A percentile compares a stretch with the other conserved stretches of the same genome.
These are phyloP conservation scores for Eilema griseolum DNA, from an alignment of 2,888 invertebrate genomes.

Conservation along the genomic window DNA sequence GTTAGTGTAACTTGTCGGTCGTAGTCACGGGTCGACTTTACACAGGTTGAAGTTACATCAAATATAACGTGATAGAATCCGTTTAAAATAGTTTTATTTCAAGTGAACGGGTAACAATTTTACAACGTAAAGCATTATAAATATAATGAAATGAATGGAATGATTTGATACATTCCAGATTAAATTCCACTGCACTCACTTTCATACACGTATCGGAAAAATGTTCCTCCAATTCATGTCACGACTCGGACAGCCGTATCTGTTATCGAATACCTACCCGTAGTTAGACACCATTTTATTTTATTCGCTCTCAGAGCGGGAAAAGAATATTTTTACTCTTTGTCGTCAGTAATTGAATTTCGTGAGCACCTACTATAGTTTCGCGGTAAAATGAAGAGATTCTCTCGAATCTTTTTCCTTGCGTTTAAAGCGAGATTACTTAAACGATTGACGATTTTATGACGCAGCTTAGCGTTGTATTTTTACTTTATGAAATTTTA, in stretches of 20 bases:
- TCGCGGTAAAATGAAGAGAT: constrained; percentile 52
- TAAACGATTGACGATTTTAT: neutral
- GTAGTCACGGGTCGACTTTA: no score
- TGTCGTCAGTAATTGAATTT: constrained; percentile 74
- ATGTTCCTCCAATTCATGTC: constrained; percentile 61
- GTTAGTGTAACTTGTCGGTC: no score
- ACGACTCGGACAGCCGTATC: constrained; percentile 58
- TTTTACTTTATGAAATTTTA: constrained; percentile 15
- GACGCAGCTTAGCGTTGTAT: neutral
- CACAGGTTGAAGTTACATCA: no score
- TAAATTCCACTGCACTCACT: constrained; percentile 41
- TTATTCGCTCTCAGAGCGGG: constrained; percentile 57
- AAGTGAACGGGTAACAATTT: neutral
- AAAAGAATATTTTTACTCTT: constrained; percentile 71
- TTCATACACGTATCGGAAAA: constrained; percentile 57
- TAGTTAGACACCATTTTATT: constrained; percentile 71
- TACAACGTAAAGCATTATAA: constrained; percentile 5
- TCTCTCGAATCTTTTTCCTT: constrained; percentile 41
- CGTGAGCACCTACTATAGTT: constrained; percentile 61
- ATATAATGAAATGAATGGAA: constrained; percentile 34
- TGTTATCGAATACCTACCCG: constrained; percentile 58
- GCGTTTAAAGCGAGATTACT: constrained; percentile 32
- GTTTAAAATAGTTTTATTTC: no score
- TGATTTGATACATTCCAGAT: constrained; percentile 42
- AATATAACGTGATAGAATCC: no score